Evolutionary conservation across 1,140 invertebrate species (phyloP), one percentile per base, ranked within the genome.

Genomic region (Thaumatotibia leucotreta): DNA sequence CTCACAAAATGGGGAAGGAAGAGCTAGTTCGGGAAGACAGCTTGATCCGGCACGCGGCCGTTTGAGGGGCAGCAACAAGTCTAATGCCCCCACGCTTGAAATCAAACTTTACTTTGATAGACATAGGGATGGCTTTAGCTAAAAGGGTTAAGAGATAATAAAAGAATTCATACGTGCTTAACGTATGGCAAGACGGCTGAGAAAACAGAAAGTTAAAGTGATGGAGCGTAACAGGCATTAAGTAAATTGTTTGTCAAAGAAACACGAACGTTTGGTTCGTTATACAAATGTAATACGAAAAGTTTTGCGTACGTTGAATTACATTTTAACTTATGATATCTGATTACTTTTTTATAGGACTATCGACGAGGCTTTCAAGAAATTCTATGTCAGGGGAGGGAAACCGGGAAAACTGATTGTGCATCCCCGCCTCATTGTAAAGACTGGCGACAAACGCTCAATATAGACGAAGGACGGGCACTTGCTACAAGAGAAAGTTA

Each of bases 51-150:
- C 66, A 67, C 66, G 64, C 77, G 72, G 65, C 65, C 71, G 69
- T 77, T 77, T 70, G 64, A 73, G 70, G 72, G 74, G 67, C 78
- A 82, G 81, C 79, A 83, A 85, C 81, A 85, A 83, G 81, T 85
- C 67, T 64, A 58, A 39, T 54, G 33, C 65, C 65, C 66, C 67
- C 29, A 67, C 75, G 77, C 58, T 61, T 69, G 66, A 79, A 79
- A 72, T 64, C 62, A 33, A 75, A 78, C 75, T 69, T 71, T 79
- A 65, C 69, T 52, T 11, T 54, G 63, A 11, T 54, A 52, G 61
- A 69, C 68, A 63, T 66, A 76, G 63, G 61, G 76, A 72, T 73
- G 72, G 72, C 14, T 70, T 74, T 76, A 67, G 9, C 9, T 31
- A 32, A 32, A 33, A 31, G 64, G 63, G 67, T 39, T 20, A 69